Percentiles rank a stretch among this genome's conserved stretches.
Conservation (phyloP, 2,888 invertebrate genomes). For the Perdita meconis region DNA sequence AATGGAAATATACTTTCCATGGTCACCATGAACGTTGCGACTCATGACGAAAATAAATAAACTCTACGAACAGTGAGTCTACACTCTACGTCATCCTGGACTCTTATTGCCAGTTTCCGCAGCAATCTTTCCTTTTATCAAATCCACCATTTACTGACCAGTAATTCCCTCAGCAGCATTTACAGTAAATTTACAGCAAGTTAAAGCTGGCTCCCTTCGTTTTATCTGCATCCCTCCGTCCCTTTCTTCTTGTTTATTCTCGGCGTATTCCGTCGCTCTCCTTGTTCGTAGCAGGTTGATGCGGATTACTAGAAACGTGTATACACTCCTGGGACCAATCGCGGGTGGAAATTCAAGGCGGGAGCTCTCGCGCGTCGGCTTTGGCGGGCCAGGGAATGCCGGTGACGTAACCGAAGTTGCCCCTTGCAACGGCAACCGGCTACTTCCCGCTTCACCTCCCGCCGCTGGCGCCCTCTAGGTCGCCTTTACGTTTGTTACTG, state of each 20-base stretch:
- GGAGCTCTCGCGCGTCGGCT: slow-evolving; percentile 50
- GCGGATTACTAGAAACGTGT: slow-evolving; percentile 48
- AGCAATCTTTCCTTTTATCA: slow-evolving; percentile 25
- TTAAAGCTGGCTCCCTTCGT: slow-evolving; percentile 42
- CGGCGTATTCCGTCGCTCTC: background rate
- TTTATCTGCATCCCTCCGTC: slow-evolving; percentile 57
- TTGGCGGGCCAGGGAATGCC: slow-evolving; percentile 54
- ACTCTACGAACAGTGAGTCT: slow-evolving; percentile 13
- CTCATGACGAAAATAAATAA: too few species aligned
- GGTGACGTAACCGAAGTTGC: slow-evolving; percentile 58
- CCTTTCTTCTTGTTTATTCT: slow-evolving; percentile 24
- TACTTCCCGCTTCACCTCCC: background rate
- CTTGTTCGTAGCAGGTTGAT: background rate
- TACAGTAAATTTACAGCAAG: slow-evolving; percentile 60
- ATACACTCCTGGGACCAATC: slow-evolving; percentile 61
- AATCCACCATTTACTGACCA: slow-evolving; percentile 30
- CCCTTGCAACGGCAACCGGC: background rate
- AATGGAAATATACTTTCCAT: slow-evolving; percentile 15
- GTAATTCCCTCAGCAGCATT: slow-evolving; percentile 53
- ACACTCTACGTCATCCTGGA: slow-evolving; percentile 17
- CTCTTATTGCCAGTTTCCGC: slow-evolving; percentile 30
- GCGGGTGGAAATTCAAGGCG: slow-evolving; percentile 69
- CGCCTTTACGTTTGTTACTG: slow-evolving; percentile 32
- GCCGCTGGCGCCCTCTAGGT: background rate
- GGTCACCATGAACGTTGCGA: too few species aligned